Evolutionary conservation across 2,797 vertebrate species (phyloP).

Genomic region (Sebastes glaucus): DNA sequence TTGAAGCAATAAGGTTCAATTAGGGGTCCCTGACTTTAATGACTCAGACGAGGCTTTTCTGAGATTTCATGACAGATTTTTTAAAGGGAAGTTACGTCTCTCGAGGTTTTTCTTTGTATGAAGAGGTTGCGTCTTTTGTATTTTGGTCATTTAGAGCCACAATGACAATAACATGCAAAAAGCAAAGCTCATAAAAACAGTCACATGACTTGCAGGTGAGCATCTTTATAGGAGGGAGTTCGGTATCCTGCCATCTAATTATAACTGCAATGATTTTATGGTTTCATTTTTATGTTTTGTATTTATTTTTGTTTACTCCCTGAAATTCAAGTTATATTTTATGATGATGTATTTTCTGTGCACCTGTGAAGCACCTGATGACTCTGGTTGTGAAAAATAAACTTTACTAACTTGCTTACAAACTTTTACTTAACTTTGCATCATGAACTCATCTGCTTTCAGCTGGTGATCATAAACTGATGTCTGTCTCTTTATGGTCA

Average conservation of each 20-base stretch:
- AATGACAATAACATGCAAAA: neutral
- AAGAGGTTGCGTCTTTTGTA: neutral
- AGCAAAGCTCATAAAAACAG: neutral
- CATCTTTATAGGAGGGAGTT: neutral
- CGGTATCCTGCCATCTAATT: neutral
- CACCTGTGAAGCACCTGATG: neutral
- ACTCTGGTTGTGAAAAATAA: neutral
- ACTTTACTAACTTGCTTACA: neutral
- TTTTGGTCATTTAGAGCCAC: neutral
- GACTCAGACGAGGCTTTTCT: neutral
- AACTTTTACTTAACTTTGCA: neutral
- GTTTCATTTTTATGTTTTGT: neutral
- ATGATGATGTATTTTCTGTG: neutral
- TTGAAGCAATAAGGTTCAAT: too few species aligned
- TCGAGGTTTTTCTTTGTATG: neutral
- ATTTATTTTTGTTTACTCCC: neutral
- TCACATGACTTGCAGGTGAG: neutral
- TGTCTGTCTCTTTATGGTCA: neutral
- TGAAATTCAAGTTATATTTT: neutral
- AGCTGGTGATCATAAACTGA: neutral
- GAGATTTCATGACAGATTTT: neutral
- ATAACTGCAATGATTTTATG: neutral
- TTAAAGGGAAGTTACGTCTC: neutral
- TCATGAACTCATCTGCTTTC: neutral
- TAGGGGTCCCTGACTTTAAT: too few species aligned